These are phyloP conservation scores for Eueremaeus valkanovi DNA, from an alignment of 2,888 invertebrate genomes.

Conservation along the genomic window DNA sequence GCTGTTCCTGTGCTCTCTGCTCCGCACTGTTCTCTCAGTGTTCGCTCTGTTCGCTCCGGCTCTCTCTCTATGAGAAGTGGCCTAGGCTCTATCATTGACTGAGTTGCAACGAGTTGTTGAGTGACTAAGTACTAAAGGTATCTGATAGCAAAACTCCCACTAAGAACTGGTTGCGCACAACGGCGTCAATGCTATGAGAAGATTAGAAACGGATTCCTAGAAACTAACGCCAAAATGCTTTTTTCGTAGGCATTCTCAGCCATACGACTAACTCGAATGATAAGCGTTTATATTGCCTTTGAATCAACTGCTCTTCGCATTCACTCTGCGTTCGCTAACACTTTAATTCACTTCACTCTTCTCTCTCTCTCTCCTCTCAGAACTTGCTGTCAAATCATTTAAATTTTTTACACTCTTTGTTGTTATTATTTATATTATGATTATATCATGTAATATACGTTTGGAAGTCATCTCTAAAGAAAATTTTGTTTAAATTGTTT, in stretches of 20 bases:
- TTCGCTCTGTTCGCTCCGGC: too few species aligned
- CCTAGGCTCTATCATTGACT: not conserved
- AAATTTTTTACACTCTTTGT: too few species aligned
- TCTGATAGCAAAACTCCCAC: slow-evolving; percentile 2
- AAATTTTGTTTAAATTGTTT: too few species aligned
- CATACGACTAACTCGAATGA: not conserved
- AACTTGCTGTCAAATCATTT: too few species aligned
- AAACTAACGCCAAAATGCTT: slow-evolving; percentile 10
- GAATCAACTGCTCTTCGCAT: not conserved
- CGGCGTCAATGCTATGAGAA: slow-evolving; percentile 13
- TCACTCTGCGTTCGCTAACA: not conserved
- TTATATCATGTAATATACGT: too few species aligned
- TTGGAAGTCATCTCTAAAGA: too few species aligned
- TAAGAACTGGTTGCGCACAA: slow-evolving; percentile 12
- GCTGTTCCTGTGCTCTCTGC: too few species aligned
- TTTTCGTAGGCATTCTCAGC: not conserved
- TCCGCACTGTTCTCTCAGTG: too few species aligned
- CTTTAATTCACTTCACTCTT: too few species aligned
- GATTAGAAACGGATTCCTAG: slow-evolving; percentile 9
- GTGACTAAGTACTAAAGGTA: slow-evolving; percentile 13
- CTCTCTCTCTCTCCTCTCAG: too few species aligned
- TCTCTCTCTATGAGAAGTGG: too few species aligned
- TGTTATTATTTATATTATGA: too few species aligned
- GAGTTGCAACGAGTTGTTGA: not conserved
- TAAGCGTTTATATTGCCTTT: not conserved